Percentiles rank a stretch among this genome's conserved stretches.
Conservation (phyloP, 1,140 invertebrate species). For the Drosophila bocki region DNA sequence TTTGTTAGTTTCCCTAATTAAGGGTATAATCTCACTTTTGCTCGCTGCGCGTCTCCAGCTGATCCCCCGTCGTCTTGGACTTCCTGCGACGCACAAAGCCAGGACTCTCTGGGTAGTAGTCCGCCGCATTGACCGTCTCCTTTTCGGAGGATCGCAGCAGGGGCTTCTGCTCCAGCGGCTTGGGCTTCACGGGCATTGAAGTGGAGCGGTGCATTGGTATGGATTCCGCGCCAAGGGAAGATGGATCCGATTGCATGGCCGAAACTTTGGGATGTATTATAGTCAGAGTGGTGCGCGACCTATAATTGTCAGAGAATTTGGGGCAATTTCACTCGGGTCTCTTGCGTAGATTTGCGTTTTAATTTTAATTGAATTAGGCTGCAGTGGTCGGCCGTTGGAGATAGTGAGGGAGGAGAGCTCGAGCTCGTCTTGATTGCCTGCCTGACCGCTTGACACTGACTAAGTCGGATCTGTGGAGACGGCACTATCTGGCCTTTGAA, state of each 20-base stretch:
- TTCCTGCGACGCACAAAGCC: slow-evolving; percentile 57
- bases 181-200: slow-evolving; percentile 82
- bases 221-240: slow-evolving; percentile 25
- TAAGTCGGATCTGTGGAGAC: slow-evolving; percentile 25
- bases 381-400: slow-evolving; percentile 30
- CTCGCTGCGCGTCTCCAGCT: slow-evolving; percentile 76
- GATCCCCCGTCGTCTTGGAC: slow-evolving; percentile 50
- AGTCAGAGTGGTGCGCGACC: slow-evolving; percentile 5
- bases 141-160: slow-evolving; percentile 76
- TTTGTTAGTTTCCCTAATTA: background rate
- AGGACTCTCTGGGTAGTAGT: slow-evolving; percentile 80
- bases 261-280: slow-evolving; percentile 9
- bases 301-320: slow-evolving; percentile 66
- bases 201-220: slow-evolving; percentile 73
- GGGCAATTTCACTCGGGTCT: slow-evolving; percentile 65
- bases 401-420: background rate
- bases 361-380: slow-evolving; percentile 82
- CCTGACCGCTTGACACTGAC: slow-evolving; percentile 64
- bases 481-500: slow-evolving; percentile 20
- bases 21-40: slow-evolving; percentile 61
- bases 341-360: slow-evolving; percentile 74
- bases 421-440: slow-evolving; percentile 44
- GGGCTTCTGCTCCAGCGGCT: slow-evolving; percentile 65
- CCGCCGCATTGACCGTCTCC: slow-evolving; percentile 72
- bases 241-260: slow-evolving; percentile 57